Evolutionary conservation across 2,888 invertebrate species (phyloP).

Genomic region (Tuta absoluta): DNA sequence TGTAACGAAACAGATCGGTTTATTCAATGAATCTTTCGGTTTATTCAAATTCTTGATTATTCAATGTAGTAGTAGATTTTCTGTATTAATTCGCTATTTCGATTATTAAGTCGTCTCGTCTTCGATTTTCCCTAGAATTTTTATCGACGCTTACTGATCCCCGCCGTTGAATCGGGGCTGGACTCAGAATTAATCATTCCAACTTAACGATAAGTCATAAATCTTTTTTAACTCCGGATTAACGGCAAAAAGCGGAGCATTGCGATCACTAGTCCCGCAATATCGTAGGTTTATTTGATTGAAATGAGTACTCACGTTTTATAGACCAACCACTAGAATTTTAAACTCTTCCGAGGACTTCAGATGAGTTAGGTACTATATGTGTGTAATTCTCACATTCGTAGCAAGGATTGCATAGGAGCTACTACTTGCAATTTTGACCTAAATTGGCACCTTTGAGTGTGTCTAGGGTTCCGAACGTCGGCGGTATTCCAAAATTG

Average conservation of each 20-base stretch:
- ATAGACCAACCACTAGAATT: background rate
- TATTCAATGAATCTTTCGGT: no score
- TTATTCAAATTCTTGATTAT: no score
- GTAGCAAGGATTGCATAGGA: background rate
- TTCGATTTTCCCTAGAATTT: no score
- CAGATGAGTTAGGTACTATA: no score
- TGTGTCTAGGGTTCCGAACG: slow-evolving; percentile 9
- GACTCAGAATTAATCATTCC: slow-evolving; percentile 56
- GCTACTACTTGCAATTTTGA: background rate
- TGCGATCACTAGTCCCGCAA: slow-evolving; percentile 29
- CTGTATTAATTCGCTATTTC: background rate
- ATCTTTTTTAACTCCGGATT: slow-evolving; percentile 44
- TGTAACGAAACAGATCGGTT: no score
- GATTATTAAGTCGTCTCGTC: background rate
- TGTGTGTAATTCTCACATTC: background rate
- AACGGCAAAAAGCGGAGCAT: slow-evolving; percentile 40
- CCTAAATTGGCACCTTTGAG: slow-evolving; percentile 15
- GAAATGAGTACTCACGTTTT: slow-evolving; percentile 3
- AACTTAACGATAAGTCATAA: slow-evolving; percentile 59
- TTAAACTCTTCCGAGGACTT: background rate
- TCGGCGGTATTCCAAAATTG: background rate
- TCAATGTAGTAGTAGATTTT: background rate
- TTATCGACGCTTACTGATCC: background rate
- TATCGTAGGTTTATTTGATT: slow-evolving; percentile 13
- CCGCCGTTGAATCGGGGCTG: slow-evolving; percentile 32